These are phyloP conservation scores for Agrotis clavis DNA, from an alignment of 2,888 invertebrate species.

Conservation along the genomic window DNA sequence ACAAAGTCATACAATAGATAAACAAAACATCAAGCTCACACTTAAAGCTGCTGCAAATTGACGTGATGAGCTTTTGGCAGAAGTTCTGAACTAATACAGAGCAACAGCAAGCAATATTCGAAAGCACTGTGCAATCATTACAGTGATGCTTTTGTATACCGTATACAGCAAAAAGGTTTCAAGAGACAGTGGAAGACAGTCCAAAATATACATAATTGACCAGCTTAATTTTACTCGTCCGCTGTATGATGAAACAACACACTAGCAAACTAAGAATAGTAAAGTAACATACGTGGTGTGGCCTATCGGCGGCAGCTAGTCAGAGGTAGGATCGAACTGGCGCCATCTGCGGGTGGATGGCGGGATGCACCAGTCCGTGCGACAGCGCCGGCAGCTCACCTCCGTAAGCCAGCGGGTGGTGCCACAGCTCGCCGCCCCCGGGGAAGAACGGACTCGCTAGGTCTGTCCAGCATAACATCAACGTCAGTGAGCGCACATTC, in stretches of 20 bases:
- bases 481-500: conserved; percentile 54
- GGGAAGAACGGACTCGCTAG: conserved; percentile 99
- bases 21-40: background rate
- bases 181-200: background rate
- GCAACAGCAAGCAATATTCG: conserved; percentile 29
- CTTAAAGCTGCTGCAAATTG: background rate
- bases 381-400: conserved; percentile 96
- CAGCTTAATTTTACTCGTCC: background rate
- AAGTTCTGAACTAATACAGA: conserved; percentile 9
- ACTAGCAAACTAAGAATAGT: background rate
- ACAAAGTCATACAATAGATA: conserved; percentile 15
- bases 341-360: conserved; percentile 98
- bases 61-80: conserved; percentile 12
- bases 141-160: background rate
- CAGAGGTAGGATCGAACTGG: conserved; percentile 99
- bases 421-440: conserved; percentile 97
- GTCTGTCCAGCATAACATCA: conserved; percentile 91
- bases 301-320: conserved; percentile 97
- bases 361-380: conserved; percentile 98
- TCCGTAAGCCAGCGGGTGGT: conserved; percentile 95
- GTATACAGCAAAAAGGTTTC: background rate
- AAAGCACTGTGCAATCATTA: conserved; percentile 34
- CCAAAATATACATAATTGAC: background rate
- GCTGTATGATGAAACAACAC: conserved; percentile 2
- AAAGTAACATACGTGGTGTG: conserved; percentile 92